Percentiles rank a stretch among this genome's conserved stretches.
phyloP scores from a whole-genome alignment of 2,797 vertebrate species.

The Uromys caudimaculatus region DNA sequence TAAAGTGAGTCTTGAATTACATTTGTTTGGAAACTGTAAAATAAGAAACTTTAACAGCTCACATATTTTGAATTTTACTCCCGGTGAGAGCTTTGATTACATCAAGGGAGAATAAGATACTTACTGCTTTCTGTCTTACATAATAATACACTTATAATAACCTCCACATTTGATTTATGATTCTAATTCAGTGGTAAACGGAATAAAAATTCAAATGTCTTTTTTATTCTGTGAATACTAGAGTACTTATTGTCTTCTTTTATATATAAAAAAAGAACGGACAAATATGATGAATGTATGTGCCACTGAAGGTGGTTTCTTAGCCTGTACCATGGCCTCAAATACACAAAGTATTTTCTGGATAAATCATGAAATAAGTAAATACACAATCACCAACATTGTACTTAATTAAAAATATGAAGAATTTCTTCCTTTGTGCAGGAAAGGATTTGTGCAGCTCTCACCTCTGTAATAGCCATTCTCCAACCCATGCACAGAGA shows the following conservation, averaged over 20 bases:
- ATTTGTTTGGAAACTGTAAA: neutral
- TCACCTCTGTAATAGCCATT: accelerated
- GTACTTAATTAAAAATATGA: neutral
- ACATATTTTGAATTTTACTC: neutral
- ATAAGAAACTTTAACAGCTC: neutral
- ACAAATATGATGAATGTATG: neutral
- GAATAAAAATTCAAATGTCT: neutral
- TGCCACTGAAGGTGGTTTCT: neutral
- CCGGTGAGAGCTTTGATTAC: neutral
- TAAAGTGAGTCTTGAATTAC: neutral
- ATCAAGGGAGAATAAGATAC: neutral
- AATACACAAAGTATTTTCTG: neutral
- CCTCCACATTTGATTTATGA: neutral
- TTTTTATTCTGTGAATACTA: neutral
- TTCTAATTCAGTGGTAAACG: neutral
- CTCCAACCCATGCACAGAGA: neutral
- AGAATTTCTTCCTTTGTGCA: neutral
- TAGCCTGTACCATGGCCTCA: neutral
- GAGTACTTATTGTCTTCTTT: neutral
- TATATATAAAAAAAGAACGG: neutral
- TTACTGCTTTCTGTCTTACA: neutral
- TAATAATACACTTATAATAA: neutral
- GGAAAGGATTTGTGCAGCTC: neutral
- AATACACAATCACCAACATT: neutral
- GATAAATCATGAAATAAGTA: neutral